phyloP scores from a whole-genome alignment of 2,797 vertebrate genomes.

The Neosilurus mollespiculum region DNA sequence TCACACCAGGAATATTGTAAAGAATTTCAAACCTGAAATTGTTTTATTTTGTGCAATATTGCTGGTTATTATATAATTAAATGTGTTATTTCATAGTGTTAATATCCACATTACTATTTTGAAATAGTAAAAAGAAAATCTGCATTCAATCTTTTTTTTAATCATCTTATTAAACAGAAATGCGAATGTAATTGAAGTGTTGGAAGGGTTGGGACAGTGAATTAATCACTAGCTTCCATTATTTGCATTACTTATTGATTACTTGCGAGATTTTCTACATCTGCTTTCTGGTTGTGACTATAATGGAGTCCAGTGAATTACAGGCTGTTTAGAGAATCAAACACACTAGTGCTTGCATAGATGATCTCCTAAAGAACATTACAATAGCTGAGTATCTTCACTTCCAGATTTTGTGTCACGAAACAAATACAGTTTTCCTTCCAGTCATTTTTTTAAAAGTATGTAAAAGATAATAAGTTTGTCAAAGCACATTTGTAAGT shows the following conservation, averaged over 20 bases:
- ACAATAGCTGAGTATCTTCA: background rate
- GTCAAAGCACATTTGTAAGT: background rate
- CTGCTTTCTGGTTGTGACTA: background rate
- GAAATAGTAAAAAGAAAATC: no score
- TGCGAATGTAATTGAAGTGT: background rate
- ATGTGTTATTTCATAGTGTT: background rate
- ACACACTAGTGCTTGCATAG: background rate
- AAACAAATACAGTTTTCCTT: background rate
- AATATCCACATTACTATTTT: background rate
- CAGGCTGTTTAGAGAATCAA: background rate
- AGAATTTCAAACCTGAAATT: background rate
- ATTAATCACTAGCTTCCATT: conserved; percentile 1
- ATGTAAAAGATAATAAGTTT: background rate
- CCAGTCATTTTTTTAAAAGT: background rate
- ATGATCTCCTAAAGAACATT: background rate
- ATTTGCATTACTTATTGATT: conserved; percentile 18
- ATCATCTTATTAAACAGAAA: background rate
- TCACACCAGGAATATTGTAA: background rate
- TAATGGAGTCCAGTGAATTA: background rate
- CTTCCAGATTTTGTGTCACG: background rate
- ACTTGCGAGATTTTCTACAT: background rate
- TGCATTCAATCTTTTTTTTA: background rate
- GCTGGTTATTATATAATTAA: background rate
- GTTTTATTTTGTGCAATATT: background rate
- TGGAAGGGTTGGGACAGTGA: background rate